Conservation (phyloP, 2,797 vertebrate species). For the Sternarchorhynchus goeldii region DNA sequence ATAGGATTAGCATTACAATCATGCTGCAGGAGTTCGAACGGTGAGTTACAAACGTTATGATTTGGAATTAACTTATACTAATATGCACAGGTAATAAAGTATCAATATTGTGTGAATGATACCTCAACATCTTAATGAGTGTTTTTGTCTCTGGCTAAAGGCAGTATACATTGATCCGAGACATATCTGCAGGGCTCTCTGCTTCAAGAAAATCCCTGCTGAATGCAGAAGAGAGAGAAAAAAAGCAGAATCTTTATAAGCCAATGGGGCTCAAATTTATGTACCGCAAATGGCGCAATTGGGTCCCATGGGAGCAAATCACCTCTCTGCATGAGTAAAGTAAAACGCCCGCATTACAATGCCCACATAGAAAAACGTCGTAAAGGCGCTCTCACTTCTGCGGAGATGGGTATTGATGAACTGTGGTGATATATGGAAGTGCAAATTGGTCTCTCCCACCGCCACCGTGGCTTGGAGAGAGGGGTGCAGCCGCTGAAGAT, state of each 20-base stretch:
- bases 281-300: slow-evolving; percentile 49
- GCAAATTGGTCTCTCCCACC: slow-evolving; percentile 25
- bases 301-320: slow-evolving; percentile 49
- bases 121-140: slow-evolving; percentile 42
- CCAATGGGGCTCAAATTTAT: slow-evolving; percentile 55
- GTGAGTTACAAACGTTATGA: background rate
- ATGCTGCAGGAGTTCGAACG: slow-evolving; percentile 51
- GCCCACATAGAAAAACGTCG: slow-evolving; percentile 41
- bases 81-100: slow-evolving; percentile 38
- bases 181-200: slow-evolving; percentile 29
- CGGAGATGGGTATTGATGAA: slow-evolving; percentile 35
- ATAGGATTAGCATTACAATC: slow-evolving; percentile 73
- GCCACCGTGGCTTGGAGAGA: slow-evolving; percentile 3
- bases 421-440: slow-evolving; percentile 24
- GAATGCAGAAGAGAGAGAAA: slow-evolving; percentile 30
- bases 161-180: slow-evolving; percentile 43
- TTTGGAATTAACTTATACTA: slow-evolving; percentile 24
- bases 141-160: slow-evolving; percentile 25
- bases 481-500: slow-evolving; percentile 44
- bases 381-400: slow-evolving; percentile 30
- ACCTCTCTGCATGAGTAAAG: slow-evolving; percentile 45
- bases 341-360: slow-evolving; percentile 45
- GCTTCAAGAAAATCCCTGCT: slow-evolving; percentile 47
- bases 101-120: slow-evolving; percentile 44
- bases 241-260: slow-evolving; percentile 50